Evolutionary conservation across 2,113 vertebrate genomes (phyloP), one percentile per base, ranked within the genome.

Genomic region (Petromus typicus): DNA sequence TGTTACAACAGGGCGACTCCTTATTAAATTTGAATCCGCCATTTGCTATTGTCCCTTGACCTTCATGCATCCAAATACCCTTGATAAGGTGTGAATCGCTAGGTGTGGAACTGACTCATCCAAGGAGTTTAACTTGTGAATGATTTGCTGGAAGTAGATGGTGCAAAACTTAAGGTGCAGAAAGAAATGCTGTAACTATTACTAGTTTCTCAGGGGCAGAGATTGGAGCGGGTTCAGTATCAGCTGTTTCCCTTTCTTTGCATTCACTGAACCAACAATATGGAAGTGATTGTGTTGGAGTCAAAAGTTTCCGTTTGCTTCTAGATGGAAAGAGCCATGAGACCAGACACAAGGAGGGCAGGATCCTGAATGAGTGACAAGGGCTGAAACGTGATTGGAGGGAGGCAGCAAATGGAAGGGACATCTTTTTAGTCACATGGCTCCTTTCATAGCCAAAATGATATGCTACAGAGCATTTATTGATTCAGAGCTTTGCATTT

Each of bases 121-220:
- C 40, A 80, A 32, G 43, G 45, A 54, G 23, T 86, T 83, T 79
- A 67, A 71, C 88, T 86, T 90, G n/a, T 88, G n/a, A 82, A 92
- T 66, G 37, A 90, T 61, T 89, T 89, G 7, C 37, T 89, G 51
- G 43, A 37, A 95, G 12, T 64, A 79, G 0, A 40, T 86, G 34
- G 16, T 79, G 3, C 94, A 23, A 86, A 93, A 51, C 67, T 86
- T 86, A 66, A 94, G 96, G 93, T 34, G 5, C 27, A 66, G 43
- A 86, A 89, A 95, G 69, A 89, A 91, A 37, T 80, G n/a, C 10
- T 86, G 20, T 79, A 18, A 76, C 32, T 85, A 34, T n/a, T 73
- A 40, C 17, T 63, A 18, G 9, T 89, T 89, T 93, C 54, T 71
- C 37, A 89, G 85, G 43, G 32, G 89, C 5, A 54, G 43, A 69